Conservation (phyloP, 2,797 vertebrate species). For the Graptemys geographica region DNA sequence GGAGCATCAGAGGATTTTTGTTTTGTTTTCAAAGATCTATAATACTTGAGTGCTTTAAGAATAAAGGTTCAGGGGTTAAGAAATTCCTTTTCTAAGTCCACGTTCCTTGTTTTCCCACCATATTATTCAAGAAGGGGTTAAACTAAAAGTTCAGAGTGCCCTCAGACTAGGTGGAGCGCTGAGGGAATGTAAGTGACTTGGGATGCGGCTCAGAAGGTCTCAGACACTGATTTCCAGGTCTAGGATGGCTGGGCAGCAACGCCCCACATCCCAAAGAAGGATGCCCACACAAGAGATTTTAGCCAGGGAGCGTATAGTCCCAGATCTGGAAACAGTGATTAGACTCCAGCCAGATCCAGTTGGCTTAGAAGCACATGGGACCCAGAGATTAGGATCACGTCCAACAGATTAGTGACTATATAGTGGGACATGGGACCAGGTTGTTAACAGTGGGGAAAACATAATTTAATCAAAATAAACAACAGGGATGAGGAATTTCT, state of each 20-base stretch:
- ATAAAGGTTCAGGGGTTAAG: background rate
- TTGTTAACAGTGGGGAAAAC: background rate
- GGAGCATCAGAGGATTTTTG: background rate
- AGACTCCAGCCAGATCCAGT: background rate
- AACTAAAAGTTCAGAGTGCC: background rate
- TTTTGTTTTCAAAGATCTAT: background rate
- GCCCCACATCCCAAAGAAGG: background rate
- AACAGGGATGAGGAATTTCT: background rate
- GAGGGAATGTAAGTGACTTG: background rate
- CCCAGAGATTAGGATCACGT: background rate
- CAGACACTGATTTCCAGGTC: background rate
- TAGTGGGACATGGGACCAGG: background rate
- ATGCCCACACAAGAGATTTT: background rate
- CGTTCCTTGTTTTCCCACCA: background rate
- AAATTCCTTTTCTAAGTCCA: background rate
- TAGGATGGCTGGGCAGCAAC: accelerated
- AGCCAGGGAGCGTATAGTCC: too few species aligned
- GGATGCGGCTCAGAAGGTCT: background rate
- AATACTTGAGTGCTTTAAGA: background rate
- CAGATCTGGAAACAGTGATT: background rate
- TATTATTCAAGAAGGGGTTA: background rate
- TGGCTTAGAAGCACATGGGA: background rate
- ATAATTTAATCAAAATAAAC: background rate
- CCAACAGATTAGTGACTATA: background rate
- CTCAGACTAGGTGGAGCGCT: background rate